These are phyloP conservation scores for Pocillopora damicornis DNA, from an alignment of 64 coral and sea anemone genomes.

Conservation along the genomic window DNA sequence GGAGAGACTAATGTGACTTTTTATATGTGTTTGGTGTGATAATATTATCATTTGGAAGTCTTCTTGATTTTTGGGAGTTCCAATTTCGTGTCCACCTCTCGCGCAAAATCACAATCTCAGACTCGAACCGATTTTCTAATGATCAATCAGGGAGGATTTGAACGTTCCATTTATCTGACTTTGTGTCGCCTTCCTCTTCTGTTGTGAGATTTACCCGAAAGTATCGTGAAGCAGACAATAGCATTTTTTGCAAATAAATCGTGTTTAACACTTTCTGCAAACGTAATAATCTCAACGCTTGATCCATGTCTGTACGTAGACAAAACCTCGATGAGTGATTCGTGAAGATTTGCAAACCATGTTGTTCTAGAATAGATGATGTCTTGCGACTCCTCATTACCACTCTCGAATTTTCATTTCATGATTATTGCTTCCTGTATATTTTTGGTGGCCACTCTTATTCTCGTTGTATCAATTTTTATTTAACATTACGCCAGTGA, in stretches of 20 bases:
- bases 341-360: background rate
- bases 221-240: background rate
- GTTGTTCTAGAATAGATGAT: background rate
- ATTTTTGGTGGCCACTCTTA: background rate
- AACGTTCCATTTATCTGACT: constrained; percentile 1
- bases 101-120: background rate
- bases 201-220: background rate
- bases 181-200: background rate
- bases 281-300: background rate
- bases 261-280: background rate
- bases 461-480: background rate
- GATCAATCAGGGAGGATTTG: constrained; percentile 7
- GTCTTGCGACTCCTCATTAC: background rate
- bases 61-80: background rate
- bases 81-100: background rate
- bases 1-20: background rate
- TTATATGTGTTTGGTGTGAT: constrained; percentile 20
- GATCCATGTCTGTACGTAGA: background rate
- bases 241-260: background rate
- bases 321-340: background rate
- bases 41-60: background rate
- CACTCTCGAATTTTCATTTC: background rate
- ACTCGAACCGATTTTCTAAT: constrained; percentile 23
- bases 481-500: background rate
- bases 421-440: constrained; percentile 10